These are phyloP conservation scores for Bombus breviceps DNA, from an alignment of 1,140 invertebrate genomes.

Conservation along the genomic window DNA sequence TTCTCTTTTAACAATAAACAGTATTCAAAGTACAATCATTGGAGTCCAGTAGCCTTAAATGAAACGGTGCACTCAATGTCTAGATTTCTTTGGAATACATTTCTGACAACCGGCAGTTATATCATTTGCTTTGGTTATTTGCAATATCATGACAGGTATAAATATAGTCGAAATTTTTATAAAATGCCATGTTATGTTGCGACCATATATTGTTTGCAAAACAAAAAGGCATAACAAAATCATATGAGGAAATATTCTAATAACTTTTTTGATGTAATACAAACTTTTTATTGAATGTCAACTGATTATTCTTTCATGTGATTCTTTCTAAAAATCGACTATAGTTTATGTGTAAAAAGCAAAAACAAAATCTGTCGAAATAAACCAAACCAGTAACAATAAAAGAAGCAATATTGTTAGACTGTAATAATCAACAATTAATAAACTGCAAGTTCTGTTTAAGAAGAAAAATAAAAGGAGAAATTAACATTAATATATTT, in stretches of 20 bases:
- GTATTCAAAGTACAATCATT: neutral
- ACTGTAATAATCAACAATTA: neutral
- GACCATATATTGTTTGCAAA: neutral
- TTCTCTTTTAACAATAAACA: neutral
- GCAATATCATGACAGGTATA: no score
- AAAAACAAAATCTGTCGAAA: neutral
- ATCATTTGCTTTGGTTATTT: neutral
- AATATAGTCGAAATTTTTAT: neutral
- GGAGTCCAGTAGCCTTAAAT: neutral
- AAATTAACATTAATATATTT: neutral
- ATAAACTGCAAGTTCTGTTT: neutral
- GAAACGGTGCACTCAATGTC: conserved; percentile 17
- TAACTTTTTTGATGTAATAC: neutral
- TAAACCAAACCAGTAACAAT: neutral
- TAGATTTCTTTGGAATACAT: neutral
- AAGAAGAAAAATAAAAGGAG: neutral
- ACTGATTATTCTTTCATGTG: no score
- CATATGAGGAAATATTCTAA: neutral
- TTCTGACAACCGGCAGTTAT: neutral
- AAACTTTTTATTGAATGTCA: neutral
- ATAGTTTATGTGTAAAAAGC: neutral
- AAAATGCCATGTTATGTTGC: neutral
- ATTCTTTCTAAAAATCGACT: no score
- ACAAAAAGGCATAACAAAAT: neutral
- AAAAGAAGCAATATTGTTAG: neutral